Evolutionary conservation across 2,888 invertebrate genomes (phyloP).

Genomic region (Drosophila imparisetae): DNA sequence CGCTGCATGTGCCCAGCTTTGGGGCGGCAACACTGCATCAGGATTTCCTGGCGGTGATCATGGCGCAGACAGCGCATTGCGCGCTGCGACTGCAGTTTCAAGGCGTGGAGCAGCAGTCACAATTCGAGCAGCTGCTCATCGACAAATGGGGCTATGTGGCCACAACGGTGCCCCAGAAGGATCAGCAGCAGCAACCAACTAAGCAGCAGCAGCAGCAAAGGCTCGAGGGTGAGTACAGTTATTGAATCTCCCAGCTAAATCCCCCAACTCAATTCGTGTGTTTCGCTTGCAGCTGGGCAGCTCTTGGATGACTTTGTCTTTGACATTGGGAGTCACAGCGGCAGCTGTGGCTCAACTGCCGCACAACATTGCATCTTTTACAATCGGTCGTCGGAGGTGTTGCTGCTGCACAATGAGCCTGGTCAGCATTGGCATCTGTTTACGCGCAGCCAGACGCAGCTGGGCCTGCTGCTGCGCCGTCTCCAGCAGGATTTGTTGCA

Average conservation of each 20-base stretch:
- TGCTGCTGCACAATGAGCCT: slow-evolving; percentile 62
- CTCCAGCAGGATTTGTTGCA: slow-evolving; percentile 66
- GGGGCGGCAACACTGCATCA: slow-evolving; percentile 66
- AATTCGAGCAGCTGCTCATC: slow-evolving; percentile 67
- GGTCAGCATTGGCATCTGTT: slow-evolving; percentile 66
- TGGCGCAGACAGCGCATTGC: slow-evolving; percentile 60
- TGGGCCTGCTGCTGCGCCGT: slow-evolving; percentile 62
- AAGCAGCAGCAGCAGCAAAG: background rate
- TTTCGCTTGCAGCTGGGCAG: slow-evolving; percentile 4
- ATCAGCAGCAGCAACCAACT: background rate
- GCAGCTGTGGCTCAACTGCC: background rate
- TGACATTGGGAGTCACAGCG: background rate
- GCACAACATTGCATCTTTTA: slow-evolving; percentile 62
- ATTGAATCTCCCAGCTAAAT: background rate
- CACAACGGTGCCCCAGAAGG: slow-evolving; percentile 21
- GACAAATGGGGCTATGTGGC: slow-evolving; percentile 55
- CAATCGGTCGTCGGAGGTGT: slow-evolving; percentile 54
- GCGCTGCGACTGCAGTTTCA: slow-evolving; percentile 56
- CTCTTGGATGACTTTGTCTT: slow-evolving; percentile 47
- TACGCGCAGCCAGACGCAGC: slow-evolving; percentile 57
- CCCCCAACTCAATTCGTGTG: background rate
- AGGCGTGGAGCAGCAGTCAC: slow-evolving; percentile 5
- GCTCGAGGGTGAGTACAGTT: slow-evolving; percentile 6
- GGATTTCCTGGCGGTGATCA: slow-evolving; percentile 78
- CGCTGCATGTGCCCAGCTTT: slow-evolving; percentile 64